Evolutionary conservation across 2,888 invertebrate genomes (phyloP), one percentile per base, ranked within the genome.

Genomic region (Willowsia nigromaculata): DNA sequence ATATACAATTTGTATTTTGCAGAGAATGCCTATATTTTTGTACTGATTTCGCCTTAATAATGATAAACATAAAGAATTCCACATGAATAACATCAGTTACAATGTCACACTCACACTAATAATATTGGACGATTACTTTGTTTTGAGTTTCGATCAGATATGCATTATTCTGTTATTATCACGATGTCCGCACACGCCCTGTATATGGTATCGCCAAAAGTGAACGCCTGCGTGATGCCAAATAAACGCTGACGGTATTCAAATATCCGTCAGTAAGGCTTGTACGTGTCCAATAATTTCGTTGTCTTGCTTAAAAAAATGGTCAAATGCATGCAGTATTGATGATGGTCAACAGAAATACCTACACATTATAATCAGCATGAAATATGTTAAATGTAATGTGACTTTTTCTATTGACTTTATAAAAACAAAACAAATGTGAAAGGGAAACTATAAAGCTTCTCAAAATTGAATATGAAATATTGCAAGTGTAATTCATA

Each of bases 101-200:
- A 65, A 65, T 65, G 62, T 65, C 62, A 65, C 62, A 59, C 22
- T 59, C 59, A 59, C 25, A 13, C 13, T 18, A n/a, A 4, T 6
- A n/a, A 18, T 18, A 50, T n/a, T n/a, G n/a, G 74, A 74, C n/a
- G 47, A 43, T 74, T 74, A 25, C 74, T 50, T 25, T n/a, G n/a
- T n/a, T n/a, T n/a, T n/a, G n/a, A n/a, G 47, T 78, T 78, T 50
- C 33, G 71, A 71, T 71, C 71, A 43, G 18, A 74, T 47, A 76
- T 50, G 50, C 53, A 22, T 53, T 76, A 76, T 76, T 40, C 50
- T 53, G 50, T 25, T 74, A 74, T 76, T 76, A 76, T 76, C 50
- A 76, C 76, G 68, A 83, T 71, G 83, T 83, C 83, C 83, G 83
- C 83, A 83, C 83, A 83, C 83, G 83, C 83, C 83, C 83, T 71